Conservation (phyloP, 2,888 invertebrate genomes). For the Philereme vetulata region DNA sequence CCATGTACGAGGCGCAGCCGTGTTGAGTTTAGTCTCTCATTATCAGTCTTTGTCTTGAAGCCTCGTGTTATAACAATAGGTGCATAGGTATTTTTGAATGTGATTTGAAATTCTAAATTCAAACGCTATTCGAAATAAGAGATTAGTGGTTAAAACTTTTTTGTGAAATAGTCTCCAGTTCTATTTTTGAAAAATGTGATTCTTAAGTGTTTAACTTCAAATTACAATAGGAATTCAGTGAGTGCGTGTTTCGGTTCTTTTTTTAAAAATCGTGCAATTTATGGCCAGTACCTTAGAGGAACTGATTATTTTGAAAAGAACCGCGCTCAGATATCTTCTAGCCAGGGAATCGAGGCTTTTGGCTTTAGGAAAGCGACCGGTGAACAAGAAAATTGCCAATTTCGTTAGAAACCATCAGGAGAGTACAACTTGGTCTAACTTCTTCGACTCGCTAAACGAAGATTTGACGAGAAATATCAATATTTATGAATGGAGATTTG, state of each 20-base stretch:
- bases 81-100: background rate
- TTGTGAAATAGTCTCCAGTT: background rate
- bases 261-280: conserved; percentile 20
- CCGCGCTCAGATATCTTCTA: conserved; percentile 61
- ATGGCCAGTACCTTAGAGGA: conserved; percentile 73
- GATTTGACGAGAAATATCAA: conserved; percentile 70
- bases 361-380: conserved; percentile 62
- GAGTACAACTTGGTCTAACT: conserved; percentile 57
- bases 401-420: conserved; percentile 60
- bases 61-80: background rate
- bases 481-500: conserved; percentile 54
- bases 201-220: background rate
- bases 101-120: conserved; percentile 2
- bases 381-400: conserved; percentile 69
- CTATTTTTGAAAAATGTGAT: background rate
- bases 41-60: conserved; percentile 30
- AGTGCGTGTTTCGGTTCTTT: background rate
- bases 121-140: conserved; percentile 2
- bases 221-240: no score
- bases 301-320: conserved; percentile 62
- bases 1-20: conserved; percentile 43
- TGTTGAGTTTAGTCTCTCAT: conserved; percentile 15
- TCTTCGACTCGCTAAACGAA: conserved; percentile 64
- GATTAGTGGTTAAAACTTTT: background rate
- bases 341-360: conserved; percentile 64